phyloP scores from a whole-genome alignment of 2,888 invertebrate genomes.

The Scaptomyza parva region DNA sequence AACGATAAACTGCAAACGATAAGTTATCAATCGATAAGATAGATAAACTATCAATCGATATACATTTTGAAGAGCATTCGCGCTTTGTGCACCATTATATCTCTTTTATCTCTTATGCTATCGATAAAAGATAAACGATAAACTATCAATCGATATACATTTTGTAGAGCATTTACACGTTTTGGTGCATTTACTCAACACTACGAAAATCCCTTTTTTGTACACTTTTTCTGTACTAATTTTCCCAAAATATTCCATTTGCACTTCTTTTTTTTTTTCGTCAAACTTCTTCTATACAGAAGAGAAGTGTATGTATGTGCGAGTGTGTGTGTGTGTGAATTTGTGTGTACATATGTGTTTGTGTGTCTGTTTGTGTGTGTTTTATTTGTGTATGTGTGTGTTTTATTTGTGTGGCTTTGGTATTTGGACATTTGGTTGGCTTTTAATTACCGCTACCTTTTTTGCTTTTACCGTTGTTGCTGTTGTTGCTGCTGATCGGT shows the following conservation, averaged over 20 bases:
- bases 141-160: too few relatives aligned
- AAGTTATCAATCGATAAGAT: too few relatives aligned
- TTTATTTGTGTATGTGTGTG: not conserved
- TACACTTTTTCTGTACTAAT: conserved; percentile 21
- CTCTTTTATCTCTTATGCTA: too few relatives aligned
- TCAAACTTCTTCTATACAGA: not conserved
- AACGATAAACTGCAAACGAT: too few relatives aligned
- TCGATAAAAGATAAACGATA: too few relatives aligned
- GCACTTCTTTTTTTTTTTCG: not conserved
- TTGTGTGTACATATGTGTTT: conserved; percentile 1
- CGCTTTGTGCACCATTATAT: too few relatives aligned
- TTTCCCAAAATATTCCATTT: conserved; percentile 41
- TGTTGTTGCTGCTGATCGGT: conserved; percentile 63
- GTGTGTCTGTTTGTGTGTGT: conserved; percentile 17
- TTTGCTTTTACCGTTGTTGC: too few relatives aligned
- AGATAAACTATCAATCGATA: too few relatives aligned
- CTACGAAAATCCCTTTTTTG: not conserved
- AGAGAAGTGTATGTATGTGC: not conserved
- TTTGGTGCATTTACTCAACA: not conserved
- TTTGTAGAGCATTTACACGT: conserved; percentile 20
- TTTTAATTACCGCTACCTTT: conserved; percentile 73
- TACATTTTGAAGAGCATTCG: conserved; percentile 21
- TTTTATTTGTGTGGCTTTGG: conserved; percentile 66
- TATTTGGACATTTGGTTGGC: conserved; percentile 76
- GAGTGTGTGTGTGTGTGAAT: conserved; percentile 3